A percentile compares a stretch with the other conserved stretches of the same genome.
Evolutionary conservation across 2,113 vertebrate genomes (phyloP).

Genomic region (Megaceryle torquata): DNA sequence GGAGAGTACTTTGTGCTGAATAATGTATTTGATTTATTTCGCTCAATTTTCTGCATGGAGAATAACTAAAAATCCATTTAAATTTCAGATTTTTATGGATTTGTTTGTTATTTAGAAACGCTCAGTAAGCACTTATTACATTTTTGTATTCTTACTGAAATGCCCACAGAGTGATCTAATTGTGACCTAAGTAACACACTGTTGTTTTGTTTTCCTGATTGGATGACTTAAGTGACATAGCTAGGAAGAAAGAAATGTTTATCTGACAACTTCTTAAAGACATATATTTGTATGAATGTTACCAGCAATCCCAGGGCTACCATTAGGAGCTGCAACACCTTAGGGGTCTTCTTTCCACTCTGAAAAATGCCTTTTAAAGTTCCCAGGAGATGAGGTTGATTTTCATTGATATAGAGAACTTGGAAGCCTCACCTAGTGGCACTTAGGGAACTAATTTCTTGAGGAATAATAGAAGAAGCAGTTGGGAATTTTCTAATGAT

Average conservation of each 20-base stretch:
- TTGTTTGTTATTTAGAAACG: constrained; percentile 10
- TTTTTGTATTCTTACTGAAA: not conserved
- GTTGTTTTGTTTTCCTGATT: not conserved
- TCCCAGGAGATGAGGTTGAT: not conserved
- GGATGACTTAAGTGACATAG: not conserved
- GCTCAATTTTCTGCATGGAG: not conserved
- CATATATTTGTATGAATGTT: not conserved
- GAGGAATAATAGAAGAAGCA: not conserved
- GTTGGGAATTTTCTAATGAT: not conserved
- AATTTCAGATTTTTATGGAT: constrained; percentile 11
- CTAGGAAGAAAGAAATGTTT: not conserved
- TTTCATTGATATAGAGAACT: not conserved
- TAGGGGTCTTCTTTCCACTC: not conserved
- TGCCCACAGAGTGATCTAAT: not conserved
- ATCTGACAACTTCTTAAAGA: not conserved
- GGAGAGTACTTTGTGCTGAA: constrained; percentile 34
- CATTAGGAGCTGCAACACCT: not conserved
- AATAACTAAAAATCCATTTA: constrained; percentile 12
- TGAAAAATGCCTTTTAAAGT: not conserved
- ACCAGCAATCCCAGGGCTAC: not conserved
- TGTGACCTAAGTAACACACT: not conserved
- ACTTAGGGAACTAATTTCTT: not conserved
- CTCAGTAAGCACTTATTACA: not conserved
- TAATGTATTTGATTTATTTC: constrained; percentile 46
- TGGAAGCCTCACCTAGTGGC: not conserved